phyloP scores from a whole-genome alignment of 2,797 vertebrate species.

The Lycodopsis pacificus region DNA sequence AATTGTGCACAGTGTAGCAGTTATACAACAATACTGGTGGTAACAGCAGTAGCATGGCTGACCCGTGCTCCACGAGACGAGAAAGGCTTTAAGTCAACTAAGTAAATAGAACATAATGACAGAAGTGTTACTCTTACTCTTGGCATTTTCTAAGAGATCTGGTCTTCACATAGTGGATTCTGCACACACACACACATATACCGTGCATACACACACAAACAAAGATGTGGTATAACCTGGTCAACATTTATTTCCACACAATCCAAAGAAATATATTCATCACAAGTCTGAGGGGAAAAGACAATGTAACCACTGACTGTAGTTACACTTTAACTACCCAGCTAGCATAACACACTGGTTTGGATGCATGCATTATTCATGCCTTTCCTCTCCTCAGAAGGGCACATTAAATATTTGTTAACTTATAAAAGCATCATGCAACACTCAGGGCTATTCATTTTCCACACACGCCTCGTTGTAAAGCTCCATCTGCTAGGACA shows the following conservation, averaged over 20 bases:
- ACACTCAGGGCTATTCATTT: conserved; percentile 74
- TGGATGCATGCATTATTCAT: conserved; percentile 76
- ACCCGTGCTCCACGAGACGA: not conserved
- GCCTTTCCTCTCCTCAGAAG: conserved; percentile 62
- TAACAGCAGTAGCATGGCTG: not conserved
- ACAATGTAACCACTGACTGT: conserved; percentile 46
- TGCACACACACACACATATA: not conserved
- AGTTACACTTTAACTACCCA: conserved; percentile 55
- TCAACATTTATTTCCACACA: conserved; percentile 30
- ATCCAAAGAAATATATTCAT: conserved; percentile 40
- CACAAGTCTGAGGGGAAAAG: conserved; percentile 24
- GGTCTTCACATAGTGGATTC: not conserved
- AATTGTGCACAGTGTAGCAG: not conserved
- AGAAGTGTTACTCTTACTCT: not conserved
- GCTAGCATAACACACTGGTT: conserved; percentile 61
- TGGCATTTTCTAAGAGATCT: not conserved
- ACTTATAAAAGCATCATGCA: conserved; percentile 79
- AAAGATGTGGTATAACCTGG: conserved; percentile 18
- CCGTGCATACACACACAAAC: not conserved
- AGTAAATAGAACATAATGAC: not conserved
- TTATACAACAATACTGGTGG: not conserved
- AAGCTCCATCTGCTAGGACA: conserved; percentile 65
- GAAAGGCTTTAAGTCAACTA: not conserved
- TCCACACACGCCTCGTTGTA: conserved; percentile 65
- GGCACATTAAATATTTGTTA: conserved; percentile 80